Base-by-base conservation (phyloP, 2,113 vertebrate genomes). In the Ursus arctos region DNA sequence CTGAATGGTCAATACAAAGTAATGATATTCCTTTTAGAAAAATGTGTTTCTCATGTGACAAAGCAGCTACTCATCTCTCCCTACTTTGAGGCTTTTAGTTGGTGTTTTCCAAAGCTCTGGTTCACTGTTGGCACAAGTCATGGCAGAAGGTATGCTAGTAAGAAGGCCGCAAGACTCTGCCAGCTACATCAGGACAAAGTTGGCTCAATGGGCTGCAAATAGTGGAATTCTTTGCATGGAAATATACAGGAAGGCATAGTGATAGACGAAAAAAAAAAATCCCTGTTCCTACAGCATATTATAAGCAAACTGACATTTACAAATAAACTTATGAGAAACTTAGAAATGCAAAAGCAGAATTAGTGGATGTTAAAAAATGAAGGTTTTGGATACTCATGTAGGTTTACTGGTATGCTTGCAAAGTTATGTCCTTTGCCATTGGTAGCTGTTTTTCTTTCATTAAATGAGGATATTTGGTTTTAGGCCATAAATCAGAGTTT, bases 271-370 rank as follows among this genome's bases (percentile, higher is more conserved):
- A 97, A 97, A 95, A 97, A 96, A 96, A 94, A 80, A 3, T 76
- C 81, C 93, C 53, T 97, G 55, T 88, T 96, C 84, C 91, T 98
- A 79, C 80, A 96, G 88, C 51, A 49, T n/a, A 87, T 72, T 97
- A 57, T 94, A 97, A 98, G 97, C 79, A 98, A 97, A 93, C 77
- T 98, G 81, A 96, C 67, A 77, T 97, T 84, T 97, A 94, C 95
- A 98, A 97, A 71, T 15, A 97, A 74, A 43, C 88, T 95, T 97
- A 82, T 57, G 86, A 88, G 49, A 59, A 83, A 69, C 16, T 96
- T 71, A 96, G 85, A 98, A 97, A 87, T 13, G 3, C 63, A 72
- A 72, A 93, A 6, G 22, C 31, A 95, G 26, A 81, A 71, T 43
- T 76, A 53, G 36, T 24, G 79, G 91, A 82, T n/a, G 10, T 86